Conservation (phyloP, 2,113 vertebrate species). For the Pygoscelis antarcticus region DNA sequence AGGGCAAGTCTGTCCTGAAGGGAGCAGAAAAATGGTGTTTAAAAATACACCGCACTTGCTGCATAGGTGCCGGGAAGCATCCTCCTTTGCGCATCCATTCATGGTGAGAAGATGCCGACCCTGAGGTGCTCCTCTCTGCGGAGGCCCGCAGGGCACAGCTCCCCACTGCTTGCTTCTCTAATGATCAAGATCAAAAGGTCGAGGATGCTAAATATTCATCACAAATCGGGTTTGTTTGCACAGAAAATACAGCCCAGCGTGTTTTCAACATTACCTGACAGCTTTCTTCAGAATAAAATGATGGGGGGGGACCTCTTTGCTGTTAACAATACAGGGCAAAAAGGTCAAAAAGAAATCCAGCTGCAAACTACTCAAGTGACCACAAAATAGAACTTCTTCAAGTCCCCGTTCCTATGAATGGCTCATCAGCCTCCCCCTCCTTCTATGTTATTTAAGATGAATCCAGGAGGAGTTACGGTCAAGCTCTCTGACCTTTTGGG, state of each 20-base stretch:
- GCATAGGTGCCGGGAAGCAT: background rate
- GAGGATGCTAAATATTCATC: background rate
- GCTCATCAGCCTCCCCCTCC: background rate
- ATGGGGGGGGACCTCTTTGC: background rate
- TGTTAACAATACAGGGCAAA: constrained; percentile 4
- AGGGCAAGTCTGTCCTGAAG: background rate
- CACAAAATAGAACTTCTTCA: background rate
- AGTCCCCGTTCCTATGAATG: background rate
- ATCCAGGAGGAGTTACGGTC: constrained; percentile 30
- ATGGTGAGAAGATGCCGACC: accelerated
- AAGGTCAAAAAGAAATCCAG: constrained; percentile 18
- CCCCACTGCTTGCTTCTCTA: background rate
- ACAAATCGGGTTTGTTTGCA: accelerated
- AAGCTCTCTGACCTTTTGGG: constrained; percentile 26
- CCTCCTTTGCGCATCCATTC: background rate
- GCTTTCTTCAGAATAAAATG: background rate
- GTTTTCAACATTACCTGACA: background rate
- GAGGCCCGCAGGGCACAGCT: background rate
- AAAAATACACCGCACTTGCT: background rate
- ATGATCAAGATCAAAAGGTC: background rate
- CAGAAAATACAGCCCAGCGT: background rate
- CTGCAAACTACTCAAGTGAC: background rate
- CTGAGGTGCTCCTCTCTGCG: background rate
- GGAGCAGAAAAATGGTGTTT: background rate
- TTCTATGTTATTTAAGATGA: background rate